Conservation (phyloP, 1,140 invertebrate species). For the Proctacanthus coquilletti region DNA sequence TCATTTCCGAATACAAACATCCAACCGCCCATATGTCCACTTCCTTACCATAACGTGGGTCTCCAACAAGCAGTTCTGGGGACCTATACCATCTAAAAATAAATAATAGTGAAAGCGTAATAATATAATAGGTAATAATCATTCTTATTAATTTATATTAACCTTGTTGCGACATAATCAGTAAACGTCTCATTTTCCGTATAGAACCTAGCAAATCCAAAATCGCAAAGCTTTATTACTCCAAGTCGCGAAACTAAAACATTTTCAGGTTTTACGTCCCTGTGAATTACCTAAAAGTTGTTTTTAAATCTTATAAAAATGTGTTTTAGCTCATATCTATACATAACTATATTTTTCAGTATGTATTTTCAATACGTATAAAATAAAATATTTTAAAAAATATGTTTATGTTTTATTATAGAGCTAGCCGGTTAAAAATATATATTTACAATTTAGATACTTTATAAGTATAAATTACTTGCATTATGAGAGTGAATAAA, state of each 20-base stretch:
- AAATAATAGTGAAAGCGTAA: not conserved
- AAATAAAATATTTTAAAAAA: too few species aligned
- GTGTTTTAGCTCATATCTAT: not conserved
- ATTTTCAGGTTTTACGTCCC: slow-evolving; percentile 87
- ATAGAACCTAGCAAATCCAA: slow-evolving; percentile 65
- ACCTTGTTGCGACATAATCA: slow-evolving; percentile 64
- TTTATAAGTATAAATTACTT: too few species aligned
- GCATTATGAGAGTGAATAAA: slow-evolving; percentile 77
- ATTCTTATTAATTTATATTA: not conserved
- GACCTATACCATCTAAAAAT: slow-evolving; percentile 57
- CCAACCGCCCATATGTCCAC: slow-evolving; percentile 84
- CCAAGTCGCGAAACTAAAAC: slow-evolving; percentile 65
- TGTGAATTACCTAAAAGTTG: slow-evolving; percentile 65
- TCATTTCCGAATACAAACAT: slow-evolving; percentile 77
- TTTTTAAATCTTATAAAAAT: too few species aligned
- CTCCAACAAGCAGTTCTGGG: slow-evolving; percentile 67
- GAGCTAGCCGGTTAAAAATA: not conserved
- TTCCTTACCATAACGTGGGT: slow-evolving; percentile 49
- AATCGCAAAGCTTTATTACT: slow-evolving; percentile 77
- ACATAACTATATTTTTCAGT: too few species aligned
- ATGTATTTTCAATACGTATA: too few species aligned
- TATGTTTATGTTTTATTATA: too few species aligned
- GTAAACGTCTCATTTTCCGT: slow-evolving; percentile 53
- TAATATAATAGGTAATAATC: too few species aligned
- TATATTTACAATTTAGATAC: too few species aligned